Evolutionary conservation across 2,888 invertebrate species (phyloP).

Genomic region (Urechis unicinctus): DNA sequence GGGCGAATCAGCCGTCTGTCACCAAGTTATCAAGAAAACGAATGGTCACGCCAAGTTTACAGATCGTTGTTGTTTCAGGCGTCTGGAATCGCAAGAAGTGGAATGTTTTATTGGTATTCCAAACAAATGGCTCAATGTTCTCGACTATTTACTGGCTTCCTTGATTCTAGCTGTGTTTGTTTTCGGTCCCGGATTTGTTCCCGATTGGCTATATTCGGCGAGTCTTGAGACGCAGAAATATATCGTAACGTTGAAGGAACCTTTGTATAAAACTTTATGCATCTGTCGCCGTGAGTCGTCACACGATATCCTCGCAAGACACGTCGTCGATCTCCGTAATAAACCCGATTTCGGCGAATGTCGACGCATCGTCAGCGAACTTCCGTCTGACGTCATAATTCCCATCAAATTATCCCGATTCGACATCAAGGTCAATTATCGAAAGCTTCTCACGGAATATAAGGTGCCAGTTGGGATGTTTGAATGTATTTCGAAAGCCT

Average conservation of each 20-base stretch:
- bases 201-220: conserved; percentile 23
- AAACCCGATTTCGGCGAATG: conserved; percentile 9
- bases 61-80: conserved; percentile 16
- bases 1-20: conserved; percentile 26
- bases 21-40: conserved; percentile 22
- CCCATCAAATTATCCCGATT: conserved; percentile 16
- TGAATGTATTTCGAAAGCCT: conserved; percentile 10
- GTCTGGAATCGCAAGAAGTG: not conserved
- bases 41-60: conserved; percentile 15
- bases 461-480: conserved; percentile 19
- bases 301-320: conserved; percentile 6
- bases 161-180: conserved; percentile 36
- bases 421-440: conserved; percentile 19
- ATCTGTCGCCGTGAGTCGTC: conserved; percentile 5
- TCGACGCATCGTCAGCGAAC: conserved; percentile 8
- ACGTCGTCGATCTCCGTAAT: conserved; percentile 12
- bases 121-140: conserved; percentile 35
- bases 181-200: conserved; percentile 37
- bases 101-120: conserved; percentile 10
- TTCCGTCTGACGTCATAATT: conserved; percentile 13
- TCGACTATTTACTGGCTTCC: conserved; percentile 34
- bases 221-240: conserved; percentile 22
- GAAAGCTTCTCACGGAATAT: conserved; percentile 18
- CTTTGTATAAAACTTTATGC: conserved; percentile 15
- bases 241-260: conserved; percentile 26